A percentile compares a stretch with the other conserved stretches of the same genome.
Evolutionary conservation across 1,140 invertebrate species (phyloP).

Genomic region (Homarus americanus): DNA sequence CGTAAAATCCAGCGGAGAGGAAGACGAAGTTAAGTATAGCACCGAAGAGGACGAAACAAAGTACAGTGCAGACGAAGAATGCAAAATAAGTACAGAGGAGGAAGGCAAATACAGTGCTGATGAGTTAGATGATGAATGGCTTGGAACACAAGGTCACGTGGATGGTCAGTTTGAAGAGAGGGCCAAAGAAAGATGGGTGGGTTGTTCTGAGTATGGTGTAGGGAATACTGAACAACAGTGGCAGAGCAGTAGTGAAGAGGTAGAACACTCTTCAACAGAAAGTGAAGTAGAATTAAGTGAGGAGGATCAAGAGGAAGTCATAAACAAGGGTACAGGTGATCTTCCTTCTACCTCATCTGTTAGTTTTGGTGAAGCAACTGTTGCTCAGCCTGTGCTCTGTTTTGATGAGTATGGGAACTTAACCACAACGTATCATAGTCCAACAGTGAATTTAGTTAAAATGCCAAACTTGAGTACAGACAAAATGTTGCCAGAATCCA

Average conservation of each 20-base stretch:
- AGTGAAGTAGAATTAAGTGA: slow-evolving; percentile 13
- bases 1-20: neutral
- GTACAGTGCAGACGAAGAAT: neutral
- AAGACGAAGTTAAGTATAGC: too few species aligned
- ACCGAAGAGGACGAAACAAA: neutral
- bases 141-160: neutral
- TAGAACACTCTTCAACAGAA: slow-evolving; percentile 6
- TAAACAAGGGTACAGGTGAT: neutral
- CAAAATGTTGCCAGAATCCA: neutral
- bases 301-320: neutral
- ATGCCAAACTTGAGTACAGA: neutral
- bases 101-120: neutral
- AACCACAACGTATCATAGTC: slow-evolving; percentile 47
- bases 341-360: neutral
- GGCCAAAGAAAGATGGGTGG: neutral
- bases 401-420: slow-evolving; percentile 71
- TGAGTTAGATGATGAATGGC: slow-evolving; percentile 18
- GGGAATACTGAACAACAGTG: neutral
- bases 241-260: slow-evolving; percentile 18
- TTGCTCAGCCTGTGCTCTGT: slow-evolving; percentile 44
- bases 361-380: neutral
- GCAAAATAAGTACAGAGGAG: neutral
- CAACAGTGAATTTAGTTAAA: neutral
- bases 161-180: neutral
- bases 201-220: neutral